Evolutionary conservation across 1,140 invertebrate species (phyloP).

Genomic region (Meloidogyne chitwoodi): DNA sequence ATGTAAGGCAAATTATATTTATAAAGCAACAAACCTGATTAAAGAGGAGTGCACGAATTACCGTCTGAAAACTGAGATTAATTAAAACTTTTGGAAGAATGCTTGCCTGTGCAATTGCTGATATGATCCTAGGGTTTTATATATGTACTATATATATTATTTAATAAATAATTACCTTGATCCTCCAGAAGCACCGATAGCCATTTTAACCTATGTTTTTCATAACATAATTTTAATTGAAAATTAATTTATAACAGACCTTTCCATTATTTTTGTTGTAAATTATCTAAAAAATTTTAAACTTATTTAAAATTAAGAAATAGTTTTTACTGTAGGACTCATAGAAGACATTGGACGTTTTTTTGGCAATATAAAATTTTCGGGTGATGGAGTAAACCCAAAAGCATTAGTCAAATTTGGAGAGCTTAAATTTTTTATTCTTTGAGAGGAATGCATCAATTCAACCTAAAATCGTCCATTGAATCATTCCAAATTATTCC

Average conservation of each 20-base stretch:
- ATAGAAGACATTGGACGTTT: slow-evolving; percentile 85
- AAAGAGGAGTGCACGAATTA: slow-evolving; percentile 78
- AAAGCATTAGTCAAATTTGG: slow-evolving; percentile 69
- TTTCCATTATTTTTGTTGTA: slow-evolving; percentile 70
- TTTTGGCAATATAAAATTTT: slow-evolving; percentile 73
- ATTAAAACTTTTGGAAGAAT: slow-evolving; percentile 75
- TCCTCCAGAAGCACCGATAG: slow-evolving; percentile 72
- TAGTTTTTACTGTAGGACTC: slow-evolving; percentile 68
- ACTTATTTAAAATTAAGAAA: not conserved
- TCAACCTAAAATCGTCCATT: slow-evolving; percentile 80
- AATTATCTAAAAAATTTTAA: slow-evolving; percentile 66
- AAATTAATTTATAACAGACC: slow-evolving; percentile 58
- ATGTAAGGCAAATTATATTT: slow-evolving; percentile 23
- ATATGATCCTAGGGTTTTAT: slow-evolving; percentile 24
- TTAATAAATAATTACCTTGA: slow-evolving; percentile 5
- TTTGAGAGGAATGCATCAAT: not conserved
- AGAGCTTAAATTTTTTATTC: slow-evolving; percentile 10
- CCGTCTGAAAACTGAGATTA: slow-evolving; percentile 69
- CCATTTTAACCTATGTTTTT: slow-evolving; percentile 48
- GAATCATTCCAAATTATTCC: slow-evolving; percentile 83
- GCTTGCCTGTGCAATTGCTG: slow-evolving; percentile 16
- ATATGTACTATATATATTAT: not conserved
- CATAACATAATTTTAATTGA: not conserved
- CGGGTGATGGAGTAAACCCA: slow-evolving; percentile 69
- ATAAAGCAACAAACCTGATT: slow-evolving; percentile 52